Conservation (phyloP, 2,888 invertebrate species). For the Hypena proboscidalis region DNA sequence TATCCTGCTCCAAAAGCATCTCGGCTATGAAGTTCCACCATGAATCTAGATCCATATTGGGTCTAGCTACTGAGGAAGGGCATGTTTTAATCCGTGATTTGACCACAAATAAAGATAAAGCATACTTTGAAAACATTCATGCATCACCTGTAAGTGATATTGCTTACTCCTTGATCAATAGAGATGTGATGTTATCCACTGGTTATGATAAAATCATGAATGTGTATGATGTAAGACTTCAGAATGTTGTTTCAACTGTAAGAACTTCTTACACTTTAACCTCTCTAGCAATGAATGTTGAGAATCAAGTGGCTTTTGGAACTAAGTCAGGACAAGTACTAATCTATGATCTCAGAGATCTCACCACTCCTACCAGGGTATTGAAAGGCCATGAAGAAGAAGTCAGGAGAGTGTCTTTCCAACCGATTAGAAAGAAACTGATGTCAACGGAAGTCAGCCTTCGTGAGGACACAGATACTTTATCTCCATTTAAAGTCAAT, state of each 20-base stretch:
- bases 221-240: conserved; percentile 83
- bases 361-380: conserved; percentile 73
- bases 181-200: conserved; percentile 82
- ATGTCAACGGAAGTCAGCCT: conserved; percentile 71
- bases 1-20: conserved; percentile 72
- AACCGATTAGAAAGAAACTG: conserved; percentile 66
- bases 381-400: conserved; percentile 81
- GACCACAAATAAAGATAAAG: conserved; percentile 76
- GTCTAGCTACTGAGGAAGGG: conserved; percentile 82
- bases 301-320: conserved; percentile 82
- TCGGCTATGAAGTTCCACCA: conserved; percentile 81
- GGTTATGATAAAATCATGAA: conserved; percentile 85
- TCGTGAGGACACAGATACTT: conserved; percentile 66
- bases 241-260: conserved; percentile 75
- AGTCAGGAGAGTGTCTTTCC: conserved; percentile 77
- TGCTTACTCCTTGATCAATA: conserved; percentile 82
- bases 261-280: conserved; percentile 71
- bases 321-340: conserved; percentile 82
- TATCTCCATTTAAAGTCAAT: conserved; percentile 52
- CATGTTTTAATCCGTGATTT: conserved; percentile 76
- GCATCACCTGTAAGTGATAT: conserved; percentile 85
- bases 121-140: conserved; percentile 79
- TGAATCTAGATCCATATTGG: conserved; percentile 72
- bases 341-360: conserved; percentile 84
- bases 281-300: conserved; percentile 71